These are phyloP conservation scores for Orientallactaga bullata DNA, from an alignment of 2,113 vertebrate species.

Conservation along the genomic window DNA sequence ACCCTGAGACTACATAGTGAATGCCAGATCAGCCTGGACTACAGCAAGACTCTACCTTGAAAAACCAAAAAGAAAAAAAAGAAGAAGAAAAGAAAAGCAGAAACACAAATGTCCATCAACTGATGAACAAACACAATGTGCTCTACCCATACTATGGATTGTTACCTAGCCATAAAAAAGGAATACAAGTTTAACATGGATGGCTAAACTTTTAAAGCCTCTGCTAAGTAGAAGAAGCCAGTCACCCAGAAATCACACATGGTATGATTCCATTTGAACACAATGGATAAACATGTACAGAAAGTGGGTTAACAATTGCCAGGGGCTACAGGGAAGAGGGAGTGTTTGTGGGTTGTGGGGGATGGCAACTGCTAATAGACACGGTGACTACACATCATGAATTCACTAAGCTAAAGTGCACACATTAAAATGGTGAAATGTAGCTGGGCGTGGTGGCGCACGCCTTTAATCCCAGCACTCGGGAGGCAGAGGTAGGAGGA, in stretches of 20 bases:
- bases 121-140: neutral
- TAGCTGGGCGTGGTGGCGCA: too few species aligned
- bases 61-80: too few species aligned
- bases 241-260: neutral
- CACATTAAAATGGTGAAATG: neutral
- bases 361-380: neutral
- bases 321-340: neutral
- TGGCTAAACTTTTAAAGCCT: neutral
- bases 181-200: neutral
- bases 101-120: neutral
- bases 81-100: too few species aligned
- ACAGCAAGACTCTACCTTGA: too few species aligned
- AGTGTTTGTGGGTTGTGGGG: too few species aligned
- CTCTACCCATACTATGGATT: neutral
- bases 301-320: neutral
- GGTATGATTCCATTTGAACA: conserved; percentile 24
- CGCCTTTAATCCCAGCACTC: too few species aligned
- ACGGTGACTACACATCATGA: neutral
- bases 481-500: too few species aligned
- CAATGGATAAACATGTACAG: neutral
- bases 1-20: too few species aligned
- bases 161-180: conserved; percentile 28
- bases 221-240: neutral
- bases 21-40: too few species aligned
- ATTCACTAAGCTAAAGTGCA: neutral